Percentiles rank a stretch among this genome's conserved stretches.
Conservation (phyloP, 2,888 invertebrate species). For the Cryptosula pallasiana region DNA sequence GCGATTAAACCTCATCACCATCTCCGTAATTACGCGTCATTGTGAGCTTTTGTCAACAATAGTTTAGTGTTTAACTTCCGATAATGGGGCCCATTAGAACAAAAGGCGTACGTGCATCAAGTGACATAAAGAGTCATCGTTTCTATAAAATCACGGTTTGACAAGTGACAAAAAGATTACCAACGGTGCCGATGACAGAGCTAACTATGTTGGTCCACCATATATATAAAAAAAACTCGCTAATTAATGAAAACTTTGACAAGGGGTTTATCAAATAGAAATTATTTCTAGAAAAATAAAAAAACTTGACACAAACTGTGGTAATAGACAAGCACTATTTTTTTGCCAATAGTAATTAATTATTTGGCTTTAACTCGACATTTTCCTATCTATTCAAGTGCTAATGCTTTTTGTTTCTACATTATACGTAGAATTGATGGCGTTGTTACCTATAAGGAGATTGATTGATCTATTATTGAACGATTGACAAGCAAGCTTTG, state of each 20-base stretch:
- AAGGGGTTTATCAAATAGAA: too few relatives aligned
- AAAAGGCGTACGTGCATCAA: neutral
- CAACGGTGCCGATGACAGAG: neutral
- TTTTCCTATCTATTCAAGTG: neutral
- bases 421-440: neutral
- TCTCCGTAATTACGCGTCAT: neutral
- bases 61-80: slow-evolving; percentile 18
- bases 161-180: neutral
- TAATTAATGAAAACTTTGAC: too few relatives aligned
- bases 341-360: too few relatives aligned
- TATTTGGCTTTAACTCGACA: too few relatives aligned
- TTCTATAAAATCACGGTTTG: neutral
- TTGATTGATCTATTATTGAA: neutral
- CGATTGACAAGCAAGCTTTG: neutral
- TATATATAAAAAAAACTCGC: too few relatives aligned
- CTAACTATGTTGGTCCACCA: too few relatives aligned
- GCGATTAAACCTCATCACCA: neutral
- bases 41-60: neutral
- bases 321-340: too few relatives aligned
- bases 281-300: too few relatives aligned
- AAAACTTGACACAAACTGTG: too few relatives aligned
- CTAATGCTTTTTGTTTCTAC: neutral
- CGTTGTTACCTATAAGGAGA: too few relatives aligned
- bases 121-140: neutral
- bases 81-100: slow-evolving; percentile 8